Evolutionary conservation across 2,113 vertebrate species (phyloP).

Genomic region (Pluvianellus socialis): DNA sequence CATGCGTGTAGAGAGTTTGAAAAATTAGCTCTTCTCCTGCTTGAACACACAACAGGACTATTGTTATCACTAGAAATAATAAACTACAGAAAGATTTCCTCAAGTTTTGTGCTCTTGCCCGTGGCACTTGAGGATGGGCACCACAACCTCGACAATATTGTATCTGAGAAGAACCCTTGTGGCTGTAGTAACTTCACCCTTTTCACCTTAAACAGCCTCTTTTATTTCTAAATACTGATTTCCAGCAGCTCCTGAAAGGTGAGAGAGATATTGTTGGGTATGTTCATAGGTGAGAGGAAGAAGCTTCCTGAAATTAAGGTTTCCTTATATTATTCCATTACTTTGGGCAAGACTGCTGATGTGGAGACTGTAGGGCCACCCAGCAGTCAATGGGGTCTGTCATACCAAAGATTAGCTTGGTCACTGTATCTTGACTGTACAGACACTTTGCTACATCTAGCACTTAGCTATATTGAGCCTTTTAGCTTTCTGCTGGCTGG

Average conservation of each 20-base stretch:
- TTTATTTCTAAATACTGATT: background rate
- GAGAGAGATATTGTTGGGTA: background rate
- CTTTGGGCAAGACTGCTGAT: background rate
- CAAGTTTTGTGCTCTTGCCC: background rate
- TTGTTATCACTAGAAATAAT: background rate
- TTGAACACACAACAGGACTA: background rate
- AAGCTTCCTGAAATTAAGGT: background rate
- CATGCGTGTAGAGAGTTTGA: background rate
- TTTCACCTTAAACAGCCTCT: background rate
- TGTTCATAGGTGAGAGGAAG: background rate
- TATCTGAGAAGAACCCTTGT: background rate
- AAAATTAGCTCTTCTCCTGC: background rate
- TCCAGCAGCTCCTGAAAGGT: background rate
- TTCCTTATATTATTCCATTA: background rate
- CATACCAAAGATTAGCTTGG: background rate
- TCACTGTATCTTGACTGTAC: background rate
- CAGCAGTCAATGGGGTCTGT: background rate
- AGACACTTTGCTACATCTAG: background rate
- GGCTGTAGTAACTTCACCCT: background rate
- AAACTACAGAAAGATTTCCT: background rate
- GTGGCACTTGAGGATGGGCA: background rate
- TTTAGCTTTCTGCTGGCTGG: background rate
- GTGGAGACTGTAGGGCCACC: background rate
- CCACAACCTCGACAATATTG: background rate
- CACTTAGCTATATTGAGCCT: background rate